Base-by-base conservation (phyloP, 2,797 vertebrate species). In the Microctenopoma lineatum region DNA sequence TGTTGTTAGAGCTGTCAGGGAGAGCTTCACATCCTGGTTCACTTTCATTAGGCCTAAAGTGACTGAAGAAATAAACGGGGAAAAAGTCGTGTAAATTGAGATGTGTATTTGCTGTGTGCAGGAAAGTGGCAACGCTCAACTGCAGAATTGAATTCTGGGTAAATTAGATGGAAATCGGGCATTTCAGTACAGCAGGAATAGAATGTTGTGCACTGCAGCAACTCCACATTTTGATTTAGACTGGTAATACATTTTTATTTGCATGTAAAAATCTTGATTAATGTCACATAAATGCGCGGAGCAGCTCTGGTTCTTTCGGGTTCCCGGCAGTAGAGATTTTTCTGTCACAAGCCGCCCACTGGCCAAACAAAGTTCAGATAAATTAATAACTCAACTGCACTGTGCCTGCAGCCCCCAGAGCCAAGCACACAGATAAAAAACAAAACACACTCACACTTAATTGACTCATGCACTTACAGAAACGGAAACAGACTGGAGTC, bases 211-310 rank as follows among this genome's bases (percentile, higher is more conserved):
- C 14, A 3, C 61, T 21, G 34, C 9, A 2, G 27, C 5, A 10
- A 59, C 45, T 59, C 42, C 39, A 39, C 16, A 61, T 54, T 66
- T 34, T 36, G 70, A 67, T 83, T 79, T 25, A 64, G 27, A 27
- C 57, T 36, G 25, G 32, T 54, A 50, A 76, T 69, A 34, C 1
- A 32, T 72, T 73, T 87, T 52, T 54, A 66, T 75, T 63, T 75
- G 41, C 50, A 62, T 39, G 18, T 53, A 70, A 64, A 76, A 75
- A 67, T 74, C 66, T 66, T 61, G 44, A 54, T 72, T 72, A 67
- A 47, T 75, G 75, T 73, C 59, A 55, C 48, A 75, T 73, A 51
- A 58, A 75, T 66, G 55, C 21, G 26, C 0, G 11, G 47, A 57
- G 62, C 57, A 13, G 70, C 44, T 75, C 36, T 21, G 25, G 36